These are phyloP conservation scores for Hyposoter didymator DNA, from an alignment of 2,888 invertebrate genomes.

Conservation along the genomic window DNA sequence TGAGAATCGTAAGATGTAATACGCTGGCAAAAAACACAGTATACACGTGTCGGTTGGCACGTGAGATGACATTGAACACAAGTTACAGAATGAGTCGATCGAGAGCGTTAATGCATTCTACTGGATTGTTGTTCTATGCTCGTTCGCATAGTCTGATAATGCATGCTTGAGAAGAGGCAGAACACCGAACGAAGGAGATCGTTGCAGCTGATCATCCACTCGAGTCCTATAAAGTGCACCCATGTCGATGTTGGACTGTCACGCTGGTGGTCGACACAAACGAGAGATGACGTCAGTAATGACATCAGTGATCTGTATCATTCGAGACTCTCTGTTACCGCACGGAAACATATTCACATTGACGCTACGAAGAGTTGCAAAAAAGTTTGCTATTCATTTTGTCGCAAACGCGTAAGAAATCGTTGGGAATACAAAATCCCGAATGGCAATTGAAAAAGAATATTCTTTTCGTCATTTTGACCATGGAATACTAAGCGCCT, in stretches of 20 bases:
- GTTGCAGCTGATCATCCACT: conserved; percentile 74
- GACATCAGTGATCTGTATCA: conserved; percentile 83
- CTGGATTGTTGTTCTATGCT: conserved; percentile 36
- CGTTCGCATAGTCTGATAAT: conserved; percentile 39
- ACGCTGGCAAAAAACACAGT: conserved; percentile 25
- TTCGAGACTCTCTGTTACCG: conserved; percentile 60
- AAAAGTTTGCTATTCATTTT: not conserved
- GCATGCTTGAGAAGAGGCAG: conserved; percentile 17
- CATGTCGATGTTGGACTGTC: conserved; percentile 80
- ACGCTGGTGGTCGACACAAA: conserved; percentile 83
- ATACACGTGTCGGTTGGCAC: conserved; percentile 33
- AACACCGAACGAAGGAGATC: conserved; percentile 28
- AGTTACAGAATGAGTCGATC: conserved; percentile 53
- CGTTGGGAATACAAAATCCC: not conserved
- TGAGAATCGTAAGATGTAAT: conserved; percentile 21
- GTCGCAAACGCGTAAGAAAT: not conserved
- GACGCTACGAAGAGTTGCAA: not conserved
- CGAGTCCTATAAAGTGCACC: conserved; percentile 74
- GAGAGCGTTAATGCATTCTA: conserved; percentile 61
- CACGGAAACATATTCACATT: conserved; percentile 23
- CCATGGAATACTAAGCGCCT: no score
- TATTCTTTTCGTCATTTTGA: no score
- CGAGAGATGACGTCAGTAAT: conserved; percentile 82
- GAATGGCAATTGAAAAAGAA: not conserved
- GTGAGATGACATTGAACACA: conserved; percentile 64